These are phyloP conservation scores for Periparus ater DNA, from an alignment of 2,797 vertebrate genomes.

Conservation along the genomic window DNA sequence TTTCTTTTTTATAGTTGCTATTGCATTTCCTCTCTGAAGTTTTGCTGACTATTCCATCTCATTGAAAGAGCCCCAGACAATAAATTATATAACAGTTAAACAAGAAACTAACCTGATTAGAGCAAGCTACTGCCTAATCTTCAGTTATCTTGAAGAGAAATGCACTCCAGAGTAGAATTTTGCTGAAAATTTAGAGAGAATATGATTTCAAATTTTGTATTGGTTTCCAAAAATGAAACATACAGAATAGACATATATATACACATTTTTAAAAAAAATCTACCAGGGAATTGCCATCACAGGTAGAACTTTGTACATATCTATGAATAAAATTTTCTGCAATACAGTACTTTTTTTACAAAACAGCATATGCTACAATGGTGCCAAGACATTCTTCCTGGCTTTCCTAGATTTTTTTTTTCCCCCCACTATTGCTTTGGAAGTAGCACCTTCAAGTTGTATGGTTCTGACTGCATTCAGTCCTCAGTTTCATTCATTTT, in stretches of 20 bases:
- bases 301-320: background rate
- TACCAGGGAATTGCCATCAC: background rate
- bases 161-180: background rate
- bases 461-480: background rate
- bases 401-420: background rate
- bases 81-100: background rate
- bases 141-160: background rate
- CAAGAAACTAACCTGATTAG: background rate
- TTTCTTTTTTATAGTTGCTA: constrained; percentile 17
- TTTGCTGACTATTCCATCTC: background rate
- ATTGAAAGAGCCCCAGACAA: background rate
- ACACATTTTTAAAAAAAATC: background rate
- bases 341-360: background rate
- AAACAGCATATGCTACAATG: background rate
- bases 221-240: constrained; percentile 10
- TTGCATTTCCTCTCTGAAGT: background rate
- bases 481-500: background rate
- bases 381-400: background rate
- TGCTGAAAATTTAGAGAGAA: background rate
- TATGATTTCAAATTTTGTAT: background rate
- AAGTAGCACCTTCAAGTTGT: background rate
- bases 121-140: background rate
- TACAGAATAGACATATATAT: background rate
- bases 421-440: background rate
- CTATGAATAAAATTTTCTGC: background rate